Evolutionary conservation across 2,113 vertebrate species (phyloP), one percentile per base, ranked within the genome.

Genomic region (Pangasianodon hypophthalmus): DNA sequence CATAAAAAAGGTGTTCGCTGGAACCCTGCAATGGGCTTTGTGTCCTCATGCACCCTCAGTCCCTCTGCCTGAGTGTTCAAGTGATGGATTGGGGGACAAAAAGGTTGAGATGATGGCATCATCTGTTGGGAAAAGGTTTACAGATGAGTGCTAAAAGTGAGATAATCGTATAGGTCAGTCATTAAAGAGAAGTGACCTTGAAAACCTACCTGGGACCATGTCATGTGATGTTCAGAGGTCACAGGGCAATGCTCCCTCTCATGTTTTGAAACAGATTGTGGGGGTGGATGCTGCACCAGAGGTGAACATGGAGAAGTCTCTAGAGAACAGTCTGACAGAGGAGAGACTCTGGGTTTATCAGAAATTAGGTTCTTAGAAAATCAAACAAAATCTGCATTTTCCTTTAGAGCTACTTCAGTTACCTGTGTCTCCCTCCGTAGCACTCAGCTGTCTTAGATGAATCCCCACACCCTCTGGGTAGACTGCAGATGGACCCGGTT

Each of bases 301-400:
- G 91, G 64, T 64, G 91, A 89, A 54, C 91, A 90, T 64, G 91
- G 89, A 32, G 94, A 92, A 9, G 92, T 91, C 84, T 94, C 94
- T 13, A 92, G 87, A 56, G 91, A 67, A 82, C 92, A 89, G 0
- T 91, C 95, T 95, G 88, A 77, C 48, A 73, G 60, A 77, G 32
- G 37, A 87, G 24, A 26, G 32, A 77, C 32, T 3, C 32, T 44
- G 50, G 19, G 21, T 87, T 77, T 54, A 29, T 75, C 14, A 87
- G 18, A 37, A 87, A 54, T 73, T 18, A 73, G 46, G 29, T 4
- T 71, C 14, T 32, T 46, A 86, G 2, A 87, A 44, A 87, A 52
- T 73, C 2, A 83, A 26, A 62, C 37, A 58, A 58, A 50, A 73
- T 58, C 60, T 60, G 69, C 21, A 41, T 29, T 69, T 83, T 32